Evolutionary conservation across 2,797 vertebrate genomes (phyloP).

Genomic region (Phaenicophaeus curvirostris): DNA sequence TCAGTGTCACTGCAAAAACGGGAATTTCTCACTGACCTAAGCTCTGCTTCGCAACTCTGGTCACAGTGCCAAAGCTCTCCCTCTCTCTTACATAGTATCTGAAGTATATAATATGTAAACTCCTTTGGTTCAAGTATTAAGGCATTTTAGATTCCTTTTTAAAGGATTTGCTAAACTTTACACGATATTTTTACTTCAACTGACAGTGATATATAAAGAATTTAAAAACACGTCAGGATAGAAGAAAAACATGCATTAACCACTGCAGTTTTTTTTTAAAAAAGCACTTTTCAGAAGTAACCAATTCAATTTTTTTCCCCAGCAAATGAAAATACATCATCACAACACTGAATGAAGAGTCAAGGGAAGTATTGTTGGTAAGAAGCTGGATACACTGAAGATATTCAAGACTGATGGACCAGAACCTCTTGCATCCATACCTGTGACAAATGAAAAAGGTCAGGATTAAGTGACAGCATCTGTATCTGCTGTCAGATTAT

Average conservation of each 20-base stretch:
- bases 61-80: background rate
- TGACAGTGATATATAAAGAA: constrained; percentile 73
- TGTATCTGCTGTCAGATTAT: background rate
- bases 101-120: constrained; percentile 66
- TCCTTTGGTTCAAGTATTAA: constrained; percentile 86
- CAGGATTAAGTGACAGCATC: background rate
- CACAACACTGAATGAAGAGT: constrained; percentile 70
- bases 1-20: background rate
- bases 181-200: constrained; percentile 58
- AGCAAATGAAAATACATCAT: constrained; percentile 51
- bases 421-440: constrained; percentile 90
- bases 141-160: constrained; percentile 77
- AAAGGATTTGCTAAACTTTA: constrained; percentile 73
- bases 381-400: constrained; percentile 67
- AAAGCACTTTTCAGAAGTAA: constrained; percentile 67
- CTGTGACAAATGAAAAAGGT: constrained; percentile 77
- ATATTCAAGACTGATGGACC: constrained; percentile 63
- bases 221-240: constrained; percentile 74
- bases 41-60: background rate
- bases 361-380: constrained; percentile 75
- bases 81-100: background rate
- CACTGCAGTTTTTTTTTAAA: constrained; percentile 38
- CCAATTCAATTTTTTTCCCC: background rate
- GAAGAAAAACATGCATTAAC: constrained; percentile 77
- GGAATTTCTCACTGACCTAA: background rate